These are phyloP conservation scores for Falco novaeseelandiae DNA, from an alignment of 2,797 vertebrate genomes.

Conservation along the genomic window DNA sequence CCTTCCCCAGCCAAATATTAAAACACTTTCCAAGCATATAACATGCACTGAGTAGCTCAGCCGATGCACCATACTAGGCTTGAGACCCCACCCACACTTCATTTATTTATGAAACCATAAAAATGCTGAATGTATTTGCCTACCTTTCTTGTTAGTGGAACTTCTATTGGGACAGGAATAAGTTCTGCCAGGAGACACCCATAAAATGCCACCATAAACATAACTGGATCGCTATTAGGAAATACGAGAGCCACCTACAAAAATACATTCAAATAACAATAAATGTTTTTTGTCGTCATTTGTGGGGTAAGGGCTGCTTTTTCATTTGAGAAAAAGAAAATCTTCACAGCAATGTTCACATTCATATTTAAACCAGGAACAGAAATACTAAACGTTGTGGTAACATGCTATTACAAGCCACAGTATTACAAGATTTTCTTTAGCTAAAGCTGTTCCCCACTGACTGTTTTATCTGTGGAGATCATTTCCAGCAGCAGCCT, in stretches of 20 bases:
- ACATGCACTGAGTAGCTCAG: background rate
- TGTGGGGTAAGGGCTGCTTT: background rate
- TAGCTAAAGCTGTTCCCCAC: background rate
- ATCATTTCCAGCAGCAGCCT: constrained; percentile 58
- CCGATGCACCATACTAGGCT: background rate
- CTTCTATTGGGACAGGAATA: constrained; percentile 95
- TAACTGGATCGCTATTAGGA: constrained; percentile 94
- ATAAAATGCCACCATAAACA: constrained; percentile 98
- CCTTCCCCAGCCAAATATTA: background rate
- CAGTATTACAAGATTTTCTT: background rate
- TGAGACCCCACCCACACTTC: background rate
- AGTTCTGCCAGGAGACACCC: constrained; percentile 94
- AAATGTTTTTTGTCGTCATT: accelerated
- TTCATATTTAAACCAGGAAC: background rate
- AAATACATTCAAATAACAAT: background rate
- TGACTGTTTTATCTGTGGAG: background rate
- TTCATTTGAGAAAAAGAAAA: background rate
- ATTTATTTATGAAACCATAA: background rate
- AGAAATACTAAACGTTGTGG: background rate
- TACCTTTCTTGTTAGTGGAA: constrained; percentile 96
- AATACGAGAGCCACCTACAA: constrained; percentile 93
- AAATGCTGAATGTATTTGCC: background rate
- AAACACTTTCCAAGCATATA: background rate
- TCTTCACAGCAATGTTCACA: background rate
- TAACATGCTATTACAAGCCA: background rate